A percentile compares a stretch with the other conserved stretches of the same genome.
Conservation (phyloP, 37 sponge, comb jelly and placozoan species). For the Ephydatia muelleri region DNA sequence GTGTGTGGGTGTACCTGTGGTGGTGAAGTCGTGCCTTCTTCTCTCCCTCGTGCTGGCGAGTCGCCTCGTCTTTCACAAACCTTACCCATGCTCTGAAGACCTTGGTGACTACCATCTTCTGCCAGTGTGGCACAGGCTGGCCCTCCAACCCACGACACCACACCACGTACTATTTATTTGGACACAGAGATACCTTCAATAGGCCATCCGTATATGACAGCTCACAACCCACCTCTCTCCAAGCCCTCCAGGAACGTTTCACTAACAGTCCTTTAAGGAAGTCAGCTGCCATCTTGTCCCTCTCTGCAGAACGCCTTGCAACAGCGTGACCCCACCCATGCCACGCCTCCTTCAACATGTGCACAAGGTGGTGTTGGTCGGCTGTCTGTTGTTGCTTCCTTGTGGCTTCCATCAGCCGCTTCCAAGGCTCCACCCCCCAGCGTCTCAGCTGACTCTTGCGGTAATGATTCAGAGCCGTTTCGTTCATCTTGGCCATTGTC, state of each 20-base stretch:
- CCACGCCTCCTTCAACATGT: neutral
- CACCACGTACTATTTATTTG: conserved; percentile 27
- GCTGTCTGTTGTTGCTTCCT: conserved; percentile 12
- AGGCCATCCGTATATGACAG: too few relatives aligned
- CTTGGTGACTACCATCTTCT: neutral
- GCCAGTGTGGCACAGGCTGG: neutral
- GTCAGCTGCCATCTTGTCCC: conserved; percentile 12
- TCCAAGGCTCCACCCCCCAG: conserved; percentile 53
- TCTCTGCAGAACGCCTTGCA: conserved; percentile 11
- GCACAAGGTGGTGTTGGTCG: neutral
- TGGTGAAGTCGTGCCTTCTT: conserved; percentile 43
- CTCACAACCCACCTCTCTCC: conserved; percentile 53
- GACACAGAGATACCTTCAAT: neutral
- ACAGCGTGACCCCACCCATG: neutral
- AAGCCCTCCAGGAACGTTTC: conserved; percentile 11
- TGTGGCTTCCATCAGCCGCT: conserved; percentile 17
- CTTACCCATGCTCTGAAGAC: conserved; percentile 58
- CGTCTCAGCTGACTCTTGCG: neutral
- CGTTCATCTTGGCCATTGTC: neutral
- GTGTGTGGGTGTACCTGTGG: conserved; percentile 22
- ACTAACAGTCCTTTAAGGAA: neutral
- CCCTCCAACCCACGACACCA: conserved; percentile 1
- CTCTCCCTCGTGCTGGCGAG: conserved; percentile 55
- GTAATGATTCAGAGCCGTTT: conserved; percentile 40
- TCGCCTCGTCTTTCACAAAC: conserved; percentile 28